These are phyloP conservation scores for Sphaerophoria taeniata DNA, from an alignment of 2,888 invertebrate genomes.

Conservation along the genomic window DNA sequence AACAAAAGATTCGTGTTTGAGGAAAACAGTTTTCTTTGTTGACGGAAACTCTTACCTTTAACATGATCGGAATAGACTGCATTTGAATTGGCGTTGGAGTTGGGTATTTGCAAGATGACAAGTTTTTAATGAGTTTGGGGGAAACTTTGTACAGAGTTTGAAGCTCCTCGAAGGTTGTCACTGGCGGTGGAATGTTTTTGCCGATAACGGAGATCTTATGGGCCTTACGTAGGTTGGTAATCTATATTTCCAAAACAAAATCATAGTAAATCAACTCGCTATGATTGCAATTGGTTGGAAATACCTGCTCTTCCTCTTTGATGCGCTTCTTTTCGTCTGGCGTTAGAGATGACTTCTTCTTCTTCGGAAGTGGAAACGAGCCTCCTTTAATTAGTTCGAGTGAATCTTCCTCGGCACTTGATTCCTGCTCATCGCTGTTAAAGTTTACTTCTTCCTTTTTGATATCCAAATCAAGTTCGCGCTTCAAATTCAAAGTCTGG, in stretches of 20 bases:
- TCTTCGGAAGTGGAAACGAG: slow-evolving; percentile 68
- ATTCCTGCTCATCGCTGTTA: slow-evolving; percentile 79
- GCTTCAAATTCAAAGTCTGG: slow-evolving; percentile 1
- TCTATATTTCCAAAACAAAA: slow-evolving; percentile 82
- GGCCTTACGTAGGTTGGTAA: slow-evolving; percentile 89
- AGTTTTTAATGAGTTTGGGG: slow-evolving; percentile 86
- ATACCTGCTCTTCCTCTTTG: slow-evolving; percentile 76
- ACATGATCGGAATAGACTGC: slow-evolving; percentile 95
- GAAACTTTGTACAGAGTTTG: slow-evolving; percentile 84
- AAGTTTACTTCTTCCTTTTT: slow-evolving; percentile 78
- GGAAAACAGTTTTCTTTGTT: neutral
- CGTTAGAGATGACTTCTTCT: slow-evolving; percentile 84
- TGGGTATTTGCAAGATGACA: slow-evolving; percentile 87
- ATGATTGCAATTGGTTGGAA: neutral
- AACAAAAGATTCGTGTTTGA: neutral
- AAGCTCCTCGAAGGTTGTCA: slow-evolving; percentile 88
- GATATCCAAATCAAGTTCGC: slow-evolving; percentile 74
- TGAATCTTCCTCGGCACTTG: slow-evolving; percentile 80
- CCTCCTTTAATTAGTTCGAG: slow-evolving; percentile 73
- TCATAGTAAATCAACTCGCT: no score
- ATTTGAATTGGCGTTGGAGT: slow-evolving; percentile 95
- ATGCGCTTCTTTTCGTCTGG: slow-evolving; percentile 82
- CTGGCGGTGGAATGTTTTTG: slow-evolving; percentile 90
- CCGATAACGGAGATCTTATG: slow-evolving; percentile 92
- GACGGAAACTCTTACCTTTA: slow-evolving; percentile 84